Conservation (phyloP, 1,140 invertebrate genomes). For the Drosophila oshimai region DNA sequence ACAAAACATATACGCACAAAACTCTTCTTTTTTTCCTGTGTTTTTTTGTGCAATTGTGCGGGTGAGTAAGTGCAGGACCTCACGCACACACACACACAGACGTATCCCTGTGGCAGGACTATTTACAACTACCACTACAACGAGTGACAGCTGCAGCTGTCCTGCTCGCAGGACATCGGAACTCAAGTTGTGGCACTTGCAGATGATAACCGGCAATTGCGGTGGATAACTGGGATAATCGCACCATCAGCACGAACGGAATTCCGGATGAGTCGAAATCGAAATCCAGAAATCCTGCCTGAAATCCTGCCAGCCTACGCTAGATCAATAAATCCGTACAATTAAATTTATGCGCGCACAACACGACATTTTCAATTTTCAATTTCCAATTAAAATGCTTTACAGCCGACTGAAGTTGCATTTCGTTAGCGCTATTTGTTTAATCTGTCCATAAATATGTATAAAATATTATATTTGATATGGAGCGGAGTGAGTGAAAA, state of each 20-base stretch:
- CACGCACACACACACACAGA: background rate
- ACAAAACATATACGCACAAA: background rate
- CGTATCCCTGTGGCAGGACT: constrained; percentile 26
- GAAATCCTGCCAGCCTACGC: background rate
- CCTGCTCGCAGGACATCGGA: constrained; percentile 12
- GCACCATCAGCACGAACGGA: background rate
- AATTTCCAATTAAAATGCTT: constrained; percentile 27
- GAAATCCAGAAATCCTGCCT: background rate
- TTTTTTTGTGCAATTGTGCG: background rate
- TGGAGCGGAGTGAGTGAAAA: background rate
- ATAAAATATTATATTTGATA: constrained; percentile 11
- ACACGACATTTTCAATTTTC: constrained; percentile 28
- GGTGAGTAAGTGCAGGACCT: background rate
- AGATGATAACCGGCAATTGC: constrained; percentile 28
- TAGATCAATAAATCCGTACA: constrained; percentile 7
- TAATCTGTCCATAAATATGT: constrained; percentile 2
- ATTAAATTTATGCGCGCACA: background rate
- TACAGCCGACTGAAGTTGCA: background rate
- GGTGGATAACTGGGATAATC: constrained; percentile 5
- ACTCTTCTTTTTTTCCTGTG: background rate
- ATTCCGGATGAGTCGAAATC: background rate
- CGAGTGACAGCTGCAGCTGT: constrained; percentile 38
- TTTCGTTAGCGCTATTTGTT: background rate
- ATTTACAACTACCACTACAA: constrained; percentile 16
- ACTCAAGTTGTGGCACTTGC: constrained; percentile 23